These are phyloP conservation scores for Rhagonycha fulva DNA, from an alignment of 2,888 invertebrate genomes.

Conservation along the genomic window DNA sequence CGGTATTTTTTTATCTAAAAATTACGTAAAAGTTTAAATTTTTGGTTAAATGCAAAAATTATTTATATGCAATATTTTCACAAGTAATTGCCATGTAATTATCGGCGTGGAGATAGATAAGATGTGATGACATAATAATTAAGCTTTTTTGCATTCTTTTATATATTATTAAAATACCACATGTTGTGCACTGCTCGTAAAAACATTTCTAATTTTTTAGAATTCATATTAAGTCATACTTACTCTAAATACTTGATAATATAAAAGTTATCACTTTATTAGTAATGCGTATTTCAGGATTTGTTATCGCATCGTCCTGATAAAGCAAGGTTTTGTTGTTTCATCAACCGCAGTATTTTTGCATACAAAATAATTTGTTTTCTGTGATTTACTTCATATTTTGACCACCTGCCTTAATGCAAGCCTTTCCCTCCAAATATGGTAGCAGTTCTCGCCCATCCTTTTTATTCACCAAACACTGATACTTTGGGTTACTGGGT, in stretches of 20 bases:
- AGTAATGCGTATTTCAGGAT: background rate
- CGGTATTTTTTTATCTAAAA: too few relatives aligned
- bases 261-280: background rate
- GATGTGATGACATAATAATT: slow-evolving; percentile 29
- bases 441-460: slow-evolving; percentile 27
- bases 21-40: background rate
- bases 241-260: background rate
- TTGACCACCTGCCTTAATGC: slow-evolving; percentile 2
- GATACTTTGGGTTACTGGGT: slow-evolving; percentile 18
- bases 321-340: background rate
- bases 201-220: background rate
- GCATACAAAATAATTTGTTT: background rate
- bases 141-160: slow-evolving; percentile 26
- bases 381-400: background rate
- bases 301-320: background rate
- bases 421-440: slow-evolving; percentile 34
- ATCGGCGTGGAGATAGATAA: slow-evolving; percentile 10
- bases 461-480: background rate
- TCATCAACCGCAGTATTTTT: background rate
- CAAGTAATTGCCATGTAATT: background rate
- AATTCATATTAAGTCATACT: background rate
- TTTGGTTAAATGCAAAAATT: background rate
- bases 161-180: slow-evolving; percentile 21
- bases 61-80: background rate
- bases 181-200: slow-evolving; percentile 6